Evolutionary conservation across 2,113 vertebrate species (phyloP), one percentile per base, ranked within the genome.

Genomic region (Microtus richardsoni): DNA sequence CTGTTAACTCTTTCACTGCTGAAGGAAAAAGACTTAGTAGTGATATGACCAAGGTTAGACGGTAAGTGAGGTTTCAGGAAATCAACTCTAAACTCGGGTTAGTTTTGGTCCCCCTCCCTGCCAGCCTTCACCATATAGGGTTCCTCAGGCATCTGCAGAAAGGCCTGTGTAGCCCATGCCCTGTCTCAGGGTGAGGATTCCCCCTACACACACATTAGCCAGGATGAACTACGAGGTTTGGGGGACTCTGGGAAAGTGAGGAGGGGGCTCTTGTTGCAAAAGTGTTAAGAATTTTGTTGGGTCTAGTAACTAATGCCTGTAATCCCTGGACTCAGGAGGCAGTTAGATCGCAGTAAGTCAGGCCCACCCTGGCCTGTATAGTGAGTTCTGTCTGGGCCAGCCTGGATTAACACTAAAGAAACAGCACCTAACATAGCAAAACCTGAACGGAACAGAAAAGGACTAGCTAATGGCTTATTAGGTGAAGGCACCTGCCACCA

Each of bases 21-120:
- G 19, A 41, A 78, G 83, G 39, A 90, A 73, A 95, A n/a, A 96
- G 83, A 90, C 78, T 60, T 82, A 92, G 54, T 26, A 80, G 62
- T 75, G 78, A 77, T 66, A 54, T 71, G 44, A 89, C 58, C n/a
- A 41, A 86, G 52, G 52, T 74, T 86, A 91, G 9, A 5, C 2
- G 66, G 58, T 39, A 52, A 84, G 24, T 87, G 54, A 91, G 49
- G 26, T 54, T 88, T 89, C 33, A 89, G 90, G 74, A 77, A 66
- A 77, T 16, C 3, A 13, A 17, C 68, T 73, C 58, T 64, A 80
- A 93, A 88, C 87, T 52, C 75, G 73, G 52, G 39, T 64, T 66
- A 77, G 49, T 64, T 39, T 58, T 10, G 66, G 47, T 21, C 12
- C 2, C 19, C 68, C 47, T 54, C 47, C 47, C 33, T 52, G 30